Evolutionary conservation across 2,888 invertebrate genomes (phyloP).

Genomic region (Andrena minutula): DNA sequence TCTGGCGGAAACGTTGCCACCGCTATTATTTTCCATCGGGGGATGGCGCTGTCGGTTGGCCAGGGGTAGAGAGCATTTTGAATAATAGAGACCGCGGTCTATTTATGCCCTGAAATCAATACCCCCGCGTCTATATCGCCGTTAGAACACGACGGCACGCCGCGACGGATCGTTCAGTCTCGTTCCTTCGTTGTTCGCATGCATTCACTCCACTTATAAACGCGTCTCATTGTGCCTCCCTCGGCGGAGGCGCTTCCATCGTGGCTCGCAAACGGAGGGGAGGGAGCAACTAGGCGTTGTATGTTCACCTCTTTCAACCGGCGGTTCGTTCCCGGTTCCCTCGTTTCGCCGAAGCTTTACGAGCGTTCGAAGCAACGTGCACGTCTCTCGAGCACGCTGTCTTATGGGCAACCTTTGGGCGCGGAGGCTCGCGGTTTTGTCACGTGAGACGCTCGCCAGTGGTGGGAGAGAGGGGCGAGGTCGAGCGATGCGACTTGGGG

Average conservation of each 20-base stretch:
- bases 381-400: background rate
- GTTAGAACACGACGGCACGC: conserved; percentile 48
- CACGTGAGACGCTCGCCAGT: conserved; percentile 1
- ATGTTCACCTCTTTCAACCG: conserved; percentile 19
- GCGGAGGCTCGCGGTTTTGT: conserved; percentile 2
- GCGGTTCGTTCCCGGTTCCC: conserved; percentile 19
- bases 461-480: background rate
- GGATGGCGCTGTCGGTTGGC: conserved; percentile 54
- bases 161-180: conserved; percentile 51
- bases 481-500: background rate
- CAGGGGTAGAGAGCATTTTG: conserved; percentile 79
- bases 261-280: conserved; percentile 36
- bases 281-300: conserved; percentile 35
- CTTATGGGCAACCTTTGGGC: background rate
- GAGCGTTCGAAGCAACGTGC: background rate
- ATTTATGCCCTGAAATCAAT: conserved; percentile 84
- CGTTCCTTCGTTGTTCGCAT: conserved; percentile 54
- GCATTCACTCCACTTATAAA: conserved; percentile 51
- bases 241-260: conserved; percentile 14
- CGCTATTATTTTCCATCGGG: conserved; percentile 48
- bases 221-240: conserved; percentile 46
- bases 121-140: conserved; percentile 73
- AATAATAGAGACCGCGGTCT: conserved; percentile 84
- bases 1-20: conserved; percentile 2
- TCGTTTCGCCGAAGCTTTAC: conserved; percentile 5